These are phyloP conservation scores for Hephaestus fuliginosus DNA, from an alignment of 2,797 vertebrate genomes.

Conservation along the genomic window DNA sequence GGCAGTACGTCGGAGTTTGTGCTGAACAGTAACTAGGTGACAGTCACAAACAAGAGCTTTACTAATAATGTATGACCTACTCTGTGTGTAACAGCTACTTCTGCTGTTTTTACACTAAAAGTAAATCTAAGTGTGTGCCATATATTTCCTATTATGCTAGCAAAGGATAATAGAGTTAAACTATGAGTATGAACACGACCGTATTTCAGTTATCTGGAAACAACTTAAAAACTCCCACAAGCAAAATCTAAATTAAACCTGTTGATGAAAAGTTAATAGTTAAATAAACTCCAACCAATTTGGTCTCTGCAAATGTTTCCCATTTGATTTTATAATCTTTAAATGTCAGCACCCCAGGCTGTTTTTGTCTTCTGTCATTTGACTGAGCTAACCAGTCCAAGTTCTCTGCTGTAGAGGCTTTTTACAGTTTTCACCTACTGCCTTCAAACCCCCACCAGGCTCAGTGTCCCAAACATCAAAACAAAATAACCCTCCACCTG, in stretches of 20 bases:
- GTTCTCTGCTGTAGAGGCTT: neutral
- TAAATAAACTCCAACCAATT: neutral
- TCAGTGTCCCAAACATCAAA: neutral
- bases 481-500: neutral
- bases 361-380: neutral
- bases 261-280: neutral
- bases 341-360: neutral
- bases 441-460: neutral
- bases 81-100: neutral
- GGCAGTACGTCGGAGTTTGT: neutral
- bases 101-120: neutral
- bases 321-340: neutral
- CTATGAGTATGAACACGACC: neutral
- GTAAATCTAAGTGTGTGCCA: neutral
- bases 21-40: neutral
- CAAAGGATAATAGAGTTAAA: neutral
- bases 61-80: neutral
- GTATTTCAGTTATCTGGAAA: neutral
- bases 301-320: neutral
- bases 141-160: neutral
- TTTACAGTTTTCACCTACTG: neutral
- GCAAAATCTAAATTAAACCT: neutral
- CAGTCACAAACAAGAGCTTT: neutral
- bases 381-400: neutral
- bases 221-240: neutral